phyloP scores from a whole-genome alignment of 2,113 vertebrate genomes.

The Myanophis thanlyinensis region DNA sequence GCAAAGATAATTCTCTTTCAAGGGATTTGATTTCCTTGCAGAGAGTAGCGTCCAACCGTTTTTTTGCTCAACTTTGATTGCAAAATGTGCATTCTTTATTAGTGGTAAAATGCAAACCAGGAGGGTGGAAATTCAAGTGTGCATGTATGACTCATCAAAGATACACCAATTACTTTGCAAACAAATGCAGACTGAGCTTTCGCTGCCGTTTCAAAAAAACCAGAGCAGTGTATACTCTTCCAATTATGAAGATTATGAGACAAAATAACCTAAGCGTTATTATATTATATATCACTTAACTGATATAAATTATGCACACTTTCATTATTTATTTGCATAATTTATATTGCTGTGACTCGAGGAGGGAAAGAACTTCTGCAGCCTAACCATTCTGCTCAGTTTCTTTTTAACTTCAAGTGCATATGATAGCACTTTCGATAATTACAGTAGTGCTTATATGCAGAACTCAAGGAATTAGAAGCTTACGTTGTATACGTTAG shows the following conservation, averaged over 20 bases:
- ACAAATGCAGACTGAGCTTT: not conserved
- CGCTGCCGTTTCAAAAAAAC: not conserved
- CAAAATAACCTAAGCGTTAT: not conserved
- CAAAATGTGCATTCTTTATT: not conserved
- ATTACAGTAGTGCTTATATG: not conserved
- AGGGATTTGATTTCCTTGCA: not conserved
- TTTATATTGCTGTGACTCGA: not conserved
- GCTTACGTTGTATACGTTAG: not conserved
- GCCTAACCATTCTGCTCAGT: not conserved
- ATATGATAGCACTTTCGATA: not conserved
- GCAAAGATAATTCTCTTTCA: not conserved
- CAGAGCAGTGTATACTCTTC: not conserved
- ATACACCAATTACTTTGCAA: not conserved
- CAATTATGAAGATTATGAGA: not conserved
- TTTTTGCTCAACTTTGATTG: not conserved
- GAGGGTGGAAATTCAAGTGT: not conserved
- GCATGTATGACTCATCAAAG: not conserved
- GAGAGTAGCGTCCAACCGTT: not conserved
- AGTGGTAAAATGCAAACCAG: not conserved
- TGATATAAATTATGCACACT: not conserved
- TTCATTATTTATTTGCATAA: not conserved
- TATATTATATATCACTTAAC: not conserved
- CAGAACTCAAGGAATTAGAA: not conserved
- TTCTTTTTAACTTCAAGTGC: not conserved
- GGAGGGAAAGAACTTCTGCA: not conserved